phyloP scores from a whole-genome alignment of 2,888 invertebrate genomes.

The Lepidocyrtoides sp. region DNA sequence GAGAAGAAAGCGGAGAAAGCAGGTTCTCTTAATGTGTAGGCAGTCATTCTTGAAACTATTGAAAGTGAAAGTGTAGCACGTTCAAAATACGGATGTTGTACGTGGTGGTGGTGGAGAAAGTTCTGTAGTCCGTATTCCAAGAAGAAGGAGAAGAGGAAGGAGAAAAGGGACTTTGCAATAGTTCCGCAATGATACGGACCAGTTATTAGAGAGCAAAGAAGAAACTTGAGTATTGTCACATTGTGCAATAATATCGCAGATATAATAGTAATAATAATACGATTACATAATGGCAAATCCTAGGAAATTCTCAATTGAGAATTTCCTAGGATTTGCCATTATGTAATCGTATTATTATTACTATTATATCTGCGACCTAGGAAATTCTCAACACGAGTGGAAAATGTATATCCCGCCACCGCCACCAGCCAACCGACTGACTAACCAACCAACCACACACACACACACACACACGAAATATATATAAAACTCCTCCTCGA shows the following conservation, averaged over 20 bases:
- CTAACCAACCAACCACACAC: too few species aligned
- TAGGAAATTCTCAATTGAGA: too few species aligned
- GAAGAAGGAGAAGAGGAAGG: too few species aligned
- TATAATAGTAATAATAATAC: conserved; percentile 44
- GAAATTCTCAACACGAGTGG: conserved; percentile 67
- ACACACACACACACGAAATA: too few species aligned
- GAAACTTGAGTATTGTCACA: conserved; percentile 38
- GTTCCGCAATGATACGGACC: conserved; percentile 23
- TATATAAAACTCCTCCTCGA: background rate
- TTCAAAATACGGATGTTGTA: conserved; percentile 4
- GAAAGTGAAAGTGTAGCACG: conserved; percentile 44
- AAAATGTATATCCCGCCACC: conserved; percentile 52
- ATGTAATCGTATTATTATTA: conserved; percentile 64
- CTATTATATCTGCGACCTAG: conserved; percentile 24
- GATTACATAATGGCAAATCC: conserved; percentile 69
- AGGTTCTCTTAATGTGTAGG: too few species aligned
- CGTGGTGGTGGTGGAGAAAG: too few species aligned
- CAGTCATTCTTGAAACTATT: background rate
- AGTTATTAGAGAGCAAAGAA: too few species aligned
- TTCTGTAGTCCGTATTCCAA: too few species aligned
- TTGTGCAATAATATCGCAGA: conserved; percentile 37
- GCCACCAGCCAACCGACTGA: background rate
- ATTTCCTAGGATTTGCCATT: conserved; percentile 59
- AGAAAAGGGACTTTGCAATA: conserved; percentile 7
- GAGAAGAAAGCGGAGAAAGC: too few species aligned